Conservation (phyloP, 2,888 invertebrate species). For the Yponomeuta sedellus region DNA sequence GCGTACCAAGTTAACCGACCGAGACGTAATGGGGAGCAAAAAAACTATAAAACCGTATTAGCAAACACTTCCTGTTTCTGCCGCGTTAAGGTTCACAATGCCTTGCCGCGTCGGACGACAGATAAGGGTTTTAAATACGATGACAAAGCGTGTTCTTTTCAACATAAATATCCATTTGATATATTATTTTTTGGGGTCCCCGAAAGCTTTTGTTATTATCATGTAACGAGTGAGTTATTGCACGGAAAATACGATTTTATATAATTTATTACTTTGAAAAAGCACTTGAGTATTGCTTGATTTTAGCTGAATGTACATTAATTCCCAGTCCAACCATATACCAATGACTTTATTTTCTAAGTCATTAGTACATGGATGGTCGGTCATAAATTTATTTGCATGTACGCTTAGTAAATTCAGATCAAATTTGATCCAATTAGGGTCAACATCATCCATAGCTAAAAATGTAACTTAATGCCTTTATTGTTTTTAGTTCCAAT, state of each 20-base stretch:
- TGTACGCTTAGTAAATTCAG: too few relatives aligned
- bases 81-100: constrained; percentile 8
- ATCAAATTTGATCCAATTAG: too few relatives aligned
- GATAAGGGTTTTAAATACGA: constrained; percentile 19
- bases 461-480: too few relatives aligned
- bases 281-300: constrained; percentile 7
- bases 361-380: too few relatives aligned
- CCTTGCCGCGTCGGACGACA: constrained; percentile 4
- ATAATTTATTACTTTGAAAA: constrained; percentile 25
- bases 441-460: too few relatives aligned
- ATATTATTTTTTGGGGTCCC: constrained; percentile 28
- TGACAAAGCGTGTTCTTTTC: constrained; percentile 28
- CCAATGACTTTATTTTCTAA: too few relatives aligned
- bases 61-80: constrained; percentile 14
- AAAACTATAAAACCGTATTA: constrained; percentile 16
- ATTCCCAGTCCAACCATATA: too few relatives aligned
- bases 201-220: constrained; percentile 26
- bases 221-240: constrained; percentile 24
- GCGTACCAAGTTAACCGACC: constrained; percentile 30
- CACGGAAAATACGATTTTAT: constrained; percentile 25
- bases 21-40: constrained; percentile 20
- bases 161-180: constrained; percentile 30
- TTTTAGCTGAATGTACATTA: too few relatives aligned
- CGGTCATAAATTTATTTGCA: too few relatives aligned
- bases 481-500: too few relatives aligned